Evolutionary conservation across 92 coral and sea anemone genomes (phyloP).

Genomic region (Montipora capitata): DNA sequence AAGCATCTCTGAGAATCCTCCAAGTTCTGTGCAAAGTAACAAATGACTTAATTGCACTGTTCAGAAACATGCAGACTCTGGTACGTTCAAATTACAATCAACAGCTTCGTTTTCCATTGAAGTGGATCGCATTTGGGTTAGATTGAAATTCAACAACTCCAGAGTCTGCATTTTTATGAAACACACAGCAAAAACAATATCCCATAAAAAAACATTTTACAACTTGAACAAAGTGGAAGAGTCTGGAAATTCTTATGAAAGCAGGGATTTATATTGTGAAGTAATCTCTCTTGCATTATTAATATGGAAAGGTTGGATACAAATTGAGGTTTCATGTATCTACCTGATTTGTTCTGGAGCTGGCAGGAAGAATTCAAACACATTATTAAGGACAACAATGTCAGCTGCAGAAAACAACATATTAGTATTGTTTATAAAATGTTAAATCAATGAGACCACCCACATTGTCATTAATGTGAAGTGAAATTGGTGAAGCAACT

Average conservation of each 20-base stretch:
- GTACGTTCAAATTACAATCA: no score
- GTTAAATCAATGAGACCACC: background rate
- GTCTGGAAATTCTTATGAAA: no score
- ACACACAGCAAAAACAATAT: no score
- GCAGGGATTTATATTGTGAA: no score
- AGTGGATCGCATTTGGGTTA: no score
- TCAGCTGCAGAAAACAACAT: conserved; percentile 70
- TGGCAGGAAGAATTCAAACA: conserved; percentile 88
- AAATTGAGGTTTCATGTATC: background rate
- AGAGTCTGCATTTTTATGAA: no score
- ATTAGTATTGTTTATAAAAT: background rate
- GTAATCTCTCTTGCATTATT: no score
- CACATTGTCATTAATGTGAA: background rate
- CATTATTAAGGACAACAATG: conserved; percentile 83
- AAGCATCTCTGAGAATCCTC: conserved; percentile 60
- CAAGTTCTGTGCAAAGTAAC: conserved; percentile 71
- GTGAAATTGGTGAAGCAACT: background rate
- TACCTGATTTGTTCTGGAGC: conserved; percentile 86
- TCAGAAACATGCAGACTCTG: no score
- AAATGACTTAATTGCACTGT: background rate
- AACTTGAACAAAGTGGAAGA: no score
- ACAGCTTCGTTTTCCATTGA: no score
- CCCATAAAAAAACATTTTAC: no score
- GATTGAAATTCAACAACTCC: no score
- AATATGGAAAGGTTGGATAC: background rate